Evolutionary conservation across 2,113 vertebrate species (phyloP).

Genomic region (Pampusana beccarii): DNA sequence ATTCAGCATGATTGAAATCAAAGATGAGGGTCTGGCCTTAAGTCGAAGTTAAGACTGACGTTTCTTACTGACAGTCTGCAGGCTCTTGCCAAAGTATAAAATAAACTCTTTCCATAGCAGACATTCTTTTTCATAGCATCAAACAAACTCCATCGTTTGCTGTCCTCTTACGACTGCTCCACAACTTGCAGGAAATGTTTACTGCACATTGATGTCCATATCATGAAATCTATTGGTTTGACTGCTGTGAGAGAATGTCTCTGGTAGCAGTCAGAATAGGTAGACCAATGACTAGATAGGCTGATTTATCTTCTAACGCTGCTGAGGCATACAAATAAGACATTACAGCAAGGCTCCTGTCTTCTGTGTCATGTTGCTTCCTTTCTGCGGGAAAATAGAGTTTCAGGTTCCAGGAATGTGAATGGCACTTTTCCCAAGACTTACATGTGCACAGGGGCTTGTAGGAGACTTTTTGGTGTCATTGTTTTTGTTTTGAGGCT

Average conservation of each 20-base stretch:
- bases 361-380: background rate
- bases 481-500: background rate
- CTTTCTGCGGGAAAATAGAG: background rate
- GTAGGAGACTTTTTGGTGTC: background rate
- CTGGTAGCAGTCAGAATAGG: background rate
- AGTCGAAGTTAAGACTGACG: background rate
- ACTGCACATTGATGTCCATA: background rate
- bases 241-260: background rate
- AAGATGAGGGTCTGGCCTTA: background rate
- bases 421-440: background rate
- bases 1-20: background rate
- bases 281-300: background rate
- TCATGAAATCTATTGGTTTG: background rate
- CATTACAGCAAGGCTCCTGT: background rate
- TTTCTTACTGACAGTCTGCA: background rate
- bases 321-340: background rate
- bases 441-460: background rate
- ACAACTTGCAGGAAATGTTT: background rate
- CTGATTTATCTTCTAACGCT: background rate
- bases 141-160: background rate
- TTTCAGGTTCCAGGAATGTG: background rate
- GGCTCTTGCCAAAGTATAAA: background rate
- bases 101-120: background rate
- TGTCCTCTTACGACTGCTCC: background rate
- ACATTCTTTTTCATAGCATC: background rate